phyloP scores from a whole-genome alignment of 1,140 invertebrate species.

The Periplaneta americana region DNA sequence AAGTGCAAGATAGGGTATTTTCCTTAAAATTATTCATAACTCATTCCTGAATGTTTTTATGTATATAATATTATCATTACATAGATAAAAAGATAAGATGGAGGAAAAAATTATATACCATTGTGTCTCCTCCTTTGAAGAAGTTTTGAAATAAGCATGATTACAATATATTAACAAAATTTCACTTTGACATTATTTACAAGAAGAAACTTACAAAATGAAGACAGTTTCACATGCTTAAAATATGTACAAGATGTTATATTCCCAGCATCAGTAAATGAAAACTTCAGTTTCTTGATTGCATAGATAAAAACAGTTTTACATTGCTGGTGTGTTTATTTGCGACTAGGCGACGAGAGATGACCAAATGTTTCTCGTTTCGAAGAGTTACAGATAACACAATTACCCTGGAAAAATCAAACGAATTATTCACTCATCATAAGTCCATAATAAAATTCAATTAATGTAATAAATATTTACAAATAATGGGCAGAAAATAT shows the following conservation, averaged over 20 bases:
- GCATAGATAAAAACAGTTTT: neutral
- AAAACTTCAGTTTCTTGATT: neutral
- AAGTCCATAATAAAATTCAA: no score
- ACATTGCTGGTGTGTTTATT: neutral
- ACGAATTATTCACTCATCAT: slow-evolving; percentile 22
- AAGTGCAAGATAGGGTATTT: no score
- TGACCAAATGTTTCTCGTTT: neutral
- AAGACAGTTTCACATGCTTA: neutral
- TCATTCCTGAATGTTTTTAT: no score
- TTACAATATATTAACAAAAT: no score
- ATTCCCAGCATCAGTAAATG: neutral
- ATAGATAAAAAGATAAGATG: no score
- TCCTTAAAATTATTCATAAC: no score
- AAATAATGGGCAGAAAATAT: no score
- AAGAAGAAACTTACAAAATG: neutral
- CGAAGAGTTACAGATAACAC: slow-evolving; percentile 53
- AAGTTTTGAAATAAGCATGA: no score
- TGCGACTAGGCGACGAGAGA: neutral
- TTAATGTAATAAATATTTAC: no score
- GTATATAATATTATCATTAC: no score
- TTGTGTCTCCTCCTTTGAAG: no score
- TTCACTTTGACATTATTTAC: neutral
- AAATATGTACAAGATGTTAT: neutral
- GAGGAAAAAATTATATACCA: no score
- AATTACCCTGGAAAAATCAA: slow-evolving; percentile 40